Evolutionary conservation across 2,888 invertebrate genomes (phyloP).

Genomic region (Teleogryllus oceanicus): DNA sequence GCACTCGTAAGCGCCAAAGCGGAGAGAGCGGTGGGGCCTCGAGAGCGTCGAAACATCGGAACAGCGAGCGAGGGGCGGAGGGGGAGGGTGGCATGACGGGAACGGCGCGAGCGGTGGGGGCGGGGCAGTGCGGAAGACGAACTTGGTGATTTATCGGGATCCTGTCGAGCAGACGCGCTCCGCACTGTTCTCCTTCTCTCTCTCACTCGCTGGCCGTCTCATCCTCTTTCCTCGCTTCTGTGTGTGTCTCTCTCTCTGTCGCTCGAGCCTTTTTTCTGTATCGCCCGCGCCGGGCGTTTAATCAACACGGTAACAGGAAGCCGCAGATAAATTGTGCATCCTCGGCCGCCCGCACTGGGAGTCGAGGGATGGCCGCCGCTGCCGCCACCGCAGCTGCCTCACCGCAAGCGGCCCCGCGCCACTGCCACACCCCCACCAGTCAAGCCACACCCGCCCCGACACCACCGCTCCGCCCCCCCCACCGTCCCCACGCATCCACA

Average conservation of each 20-base stretch:
- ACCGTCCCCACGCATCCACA: not conserved
- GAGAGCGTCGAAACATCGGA: no score
- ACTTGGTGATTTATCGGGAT: conserved; percentile 18
- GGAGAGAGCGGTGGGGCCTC: no score
- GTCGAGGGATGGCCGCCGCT: not conserved
- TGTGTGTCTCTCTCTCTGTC: not conserved
- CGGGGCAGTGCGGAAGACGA: not conserved
- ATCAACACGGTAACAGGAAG: conserved; percentile 18
- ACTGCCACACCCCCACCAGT: not conserved
- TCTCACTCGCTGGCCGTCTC: not conserved
- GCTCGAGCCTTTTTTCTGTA: not conserved
- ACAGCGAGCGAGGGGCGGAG: no score
- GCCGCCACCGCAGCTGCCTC: not conserved
- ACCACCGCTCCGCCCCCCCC: not conserved
- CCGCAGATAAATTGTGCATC: conserved; percentile 10
- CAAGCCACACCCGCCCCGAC: not conserved
- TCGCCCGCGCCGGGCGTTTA: not conserved
- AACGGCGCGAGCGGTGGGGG: not conserved
- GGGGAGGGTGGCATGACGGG: not conserved
- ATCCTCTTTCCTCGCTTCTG: not conserved
- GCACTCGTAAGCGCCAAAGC: no score
- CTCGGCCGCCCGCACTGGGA: not conserved
- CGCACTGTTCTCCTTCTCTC: not conserved
- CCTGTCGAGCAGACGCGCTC: not conserved
- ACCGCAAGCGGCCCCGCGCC: not conserved